These are phyloP conservation scores for Nysson spinosus DNA, from an alignment of 2,888 invertebrate genomes.

Conservation along the genomic window DNA sequence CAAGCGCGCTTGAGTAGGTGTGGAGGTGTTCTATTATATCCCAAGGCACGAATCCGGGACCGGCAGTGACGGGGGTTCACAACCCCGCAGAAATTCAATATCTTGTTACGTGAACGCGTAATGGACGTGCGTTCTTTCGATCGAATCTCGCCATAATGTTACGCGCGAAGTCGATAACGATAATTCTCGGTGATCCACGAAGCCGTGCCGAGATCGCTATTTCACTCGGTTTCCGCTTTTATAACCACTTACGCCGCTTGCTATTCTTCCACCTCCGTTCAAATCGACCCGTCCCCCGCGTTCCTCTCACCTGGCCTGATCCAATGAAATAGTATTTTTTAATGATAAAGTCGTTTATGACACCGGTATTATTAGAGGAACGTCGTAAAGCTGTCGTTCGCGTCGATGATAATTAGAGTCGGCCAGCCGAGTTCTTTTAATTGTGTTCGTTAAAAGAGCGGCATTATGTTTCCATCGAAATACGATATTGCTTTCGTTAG, in stretches of 20 bases:
- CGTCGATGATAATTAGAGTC: conserved; percentile 26
- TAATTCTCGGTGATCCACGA: conserved; percentile 6
- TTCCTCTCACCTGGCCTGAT: conserved; percentile 20
- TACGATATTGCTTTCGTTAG: conserved; percentile 9
- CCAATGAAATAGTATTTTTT: conserved; percentile 46
- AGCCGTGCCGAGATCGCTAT: conserved; percentile 2
- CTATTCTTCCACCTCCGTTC: too few relatives aligned
- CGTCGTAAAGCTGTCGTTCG: conserved; percentile 10
- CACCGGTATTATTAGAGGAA: conserved; percentile 9
- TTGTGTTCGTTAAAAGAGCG: conserved; percentile 3
- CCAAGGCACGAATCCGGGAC: conserved; percentile 58
- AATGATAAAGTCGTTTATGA: conserved; percentile 35
- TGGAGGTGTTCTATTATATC: conserved; percentile 65
- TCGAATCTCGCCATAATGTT: conserved; percentile 43
- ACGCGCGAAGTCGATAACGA: conserved; percentile 35
- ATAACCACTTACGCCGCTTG: conserved; percentile 1
- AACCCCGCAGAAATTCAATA: conserved; percentile 62
- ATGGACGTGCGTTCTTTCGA: conserved; percentile 51
- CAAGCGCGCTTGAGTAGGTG: conserved; percentile 40
- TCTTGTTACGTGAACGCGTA: conserved; percentile 50
- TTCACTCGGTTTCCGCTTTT: conserved; percentile 2
- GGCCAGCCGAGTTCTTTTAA: conserved; percentile 17
- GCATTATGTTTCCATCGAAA: conserved; percentile 15
- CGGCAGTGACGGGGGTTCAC: conserved; percentile 43
- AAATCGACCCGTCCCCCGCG: too few relatives aligned